Percentiles rank a stretch among this genome's conserved stretches.
Conservation (phyloP, 35 echinoderm and acorn worm genomes). For the Lytechinus variegatus region DNA sequence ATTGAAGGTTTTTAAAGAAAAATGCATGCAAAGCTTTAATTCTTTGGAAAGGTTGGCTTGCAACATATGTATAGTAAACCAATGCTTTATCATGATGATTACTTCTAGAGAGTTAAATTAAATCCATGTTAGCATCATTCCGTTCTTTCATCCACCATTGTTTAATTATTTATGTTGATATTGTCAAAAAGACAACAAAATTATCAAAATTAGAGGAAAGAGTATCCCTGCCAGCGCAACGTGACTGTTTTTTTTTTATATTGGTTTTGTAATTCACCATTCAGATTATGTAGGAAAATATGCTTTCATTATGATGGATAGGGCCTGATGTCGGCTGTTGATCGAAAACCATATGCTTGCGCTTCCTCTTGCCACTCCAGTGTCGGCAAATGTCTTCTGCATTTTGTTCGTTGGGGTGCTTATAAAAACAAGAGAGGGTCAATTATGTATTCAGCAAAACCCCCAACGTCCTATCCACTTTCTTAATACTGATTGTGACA, state of each 20-base stretch:
- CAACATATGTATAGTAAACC: not conserved
- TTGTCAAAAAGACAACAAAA: not conserved
- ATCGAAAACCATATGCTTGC: constrained; percentile 22
- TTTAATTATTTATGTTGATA: not conserved
- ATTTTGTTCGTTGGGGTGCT: constrained; percentile 16
- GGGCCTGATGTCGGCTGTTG: not conserved
- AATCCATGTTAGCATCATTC: not conserved
- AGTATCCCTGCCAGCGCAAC: not conserved
- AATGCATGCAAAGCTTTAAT: not conserved
- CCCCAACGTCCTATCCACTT: not conserved
- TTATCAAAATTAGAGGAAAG: not conserved
- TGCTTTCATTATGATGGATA: not conserved
- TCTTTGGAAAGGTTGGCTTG: not conserved
- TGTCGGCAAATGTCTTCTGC: not conserved
- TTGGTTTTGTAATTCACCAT: not conserved
- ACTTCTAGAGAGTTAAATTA: not conserved
- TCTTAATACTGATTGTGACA: not conserved
- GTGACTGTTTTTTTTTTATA: not conserved
- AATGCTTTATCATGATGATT: not conserved
- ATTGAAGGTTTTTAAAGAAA: not conserved
- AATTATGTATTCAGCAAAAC: constrained; percentile 22
- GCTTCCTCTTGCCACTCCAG: not conserved
- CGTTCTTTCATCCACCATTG: not conserved
- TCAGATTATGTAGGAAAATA: not conserved
- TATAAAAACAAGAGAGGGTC: constrained; percentile 13